Evolutionary conservation across 2,888 invertebrate genomes (phyloP).

Genomic region (Synergus laeviventris): DNA sequence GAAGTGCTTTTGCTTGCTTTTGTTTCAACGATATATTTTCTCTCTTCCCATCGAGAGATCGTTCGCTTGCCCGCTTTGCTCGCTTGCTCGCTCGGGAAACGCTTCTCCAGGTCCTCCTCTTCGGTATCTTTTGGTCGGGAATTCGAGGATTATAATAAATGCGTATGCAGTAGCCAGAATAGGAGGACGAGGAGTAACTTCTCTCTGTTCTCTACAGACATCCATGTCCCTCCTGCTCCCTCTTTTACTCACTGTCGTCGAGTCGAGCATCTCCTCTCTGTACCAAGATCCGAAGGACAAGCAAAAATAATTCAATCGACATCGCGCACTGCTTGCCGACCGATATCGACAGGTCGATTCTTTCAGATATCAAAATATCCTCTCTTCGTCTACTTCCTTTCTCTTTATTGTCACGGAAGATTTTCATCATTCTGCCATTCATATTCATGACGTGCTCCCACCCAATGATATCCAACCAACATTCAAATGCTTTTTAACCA

Average conservation of each 20-base stretch:
- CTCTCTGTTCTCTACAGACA: neutral
- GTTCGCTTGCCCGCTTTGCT: conserved; percentile 23
- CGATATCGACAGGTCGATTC: conserved; percentile 38
- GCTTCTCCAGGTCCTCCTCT: conserved; percentile 39
- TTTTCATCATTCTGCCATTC: conserved; percentile 37
- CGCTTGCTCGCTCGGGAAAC: conserved; percentile 49
- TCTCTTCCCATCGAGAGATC: conserved; percentile 59
- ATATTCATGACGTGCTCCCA: conserved; percentile 1
- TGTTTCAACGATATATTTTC: conserved; percentile 68
- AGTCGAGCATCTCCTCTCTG: conserved; percentile 39
- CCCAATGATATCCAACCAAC: conserved; percentile 1
- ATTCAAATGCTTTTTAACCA: conserved; percentile 39
- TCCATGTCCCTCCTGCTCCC: conserved; percentile 1
- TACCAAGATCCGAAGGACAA: conserved; percentile 22
- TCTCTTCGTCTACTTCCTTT: conserved; percentile 1
- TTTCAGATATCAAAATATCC: conserved; percentile 37
- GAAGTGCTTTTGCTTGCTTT: conserved; percentile 60
- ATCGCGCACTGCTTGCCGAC: conserved; percentile 17
- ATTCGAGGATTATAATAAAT: conserved; percentile 70
- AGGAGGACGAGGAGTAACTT: conserved; percentile 9
- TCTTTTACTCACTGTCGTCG: conserved; percentile 41
- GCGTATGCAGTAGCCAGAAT: conserved; percentile 67
- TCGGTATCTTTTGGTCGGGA: conserved; percentile 62
- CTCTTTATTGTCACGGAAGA: conserved; percentile 35
- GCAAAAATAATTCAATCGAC: conserved; percentile 39